Evolutionary conservation across 2,797 vertebrate genomes (phyloP).

Genomic region (Bovichtus diacanthus): DNA sequence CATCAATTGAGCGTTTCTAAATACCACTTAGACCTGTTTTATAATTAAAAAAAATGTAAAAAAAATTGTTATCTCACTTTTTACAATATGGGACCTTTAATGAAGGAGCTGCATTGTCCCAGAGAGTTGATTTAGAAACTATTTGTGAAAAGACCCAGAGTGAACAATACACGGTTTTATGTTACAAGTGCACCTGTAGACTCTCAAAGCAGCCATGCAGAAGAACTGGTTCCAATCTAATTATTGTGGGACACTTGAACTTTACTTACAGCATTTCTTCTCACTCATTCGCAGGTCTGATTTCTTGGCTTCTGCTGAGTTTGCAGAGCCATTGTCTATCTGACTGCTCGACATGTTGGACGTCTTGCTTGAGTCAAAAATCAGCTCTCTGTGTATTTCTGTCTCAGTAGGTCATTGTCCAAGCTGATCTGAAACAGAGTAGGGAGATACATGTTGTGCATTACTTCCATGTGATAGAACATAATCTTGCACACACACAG

Average conservation of each 20-base stretch:
- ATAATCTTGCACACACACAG: not conserved
- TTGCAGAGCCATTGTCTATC: conserved; percentile 60
- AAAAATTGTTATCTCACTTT: too few species aligned
- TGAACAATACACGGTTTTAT: conserved; percentile 9
- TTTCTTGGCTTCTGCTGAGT: conserved; percentile 78
- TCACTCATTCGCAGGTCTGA: conserved; percentile 78
- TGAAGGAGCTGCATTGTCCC: conserved; percentile 8
- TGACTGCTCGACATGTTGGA: conserved; percentile 76
- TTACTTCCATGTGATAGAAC: not conserved
- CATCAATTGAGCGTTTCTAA: too few species aligned
- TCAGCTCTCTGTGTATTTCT: not conserved
- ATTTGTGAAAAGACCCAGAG: conserved; percentile 1
- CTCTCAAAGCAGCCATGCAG: conserved; percentile 20
- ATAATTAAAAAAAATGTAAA: too few species aligned
- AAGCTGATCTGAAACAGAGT: conserved; percentile 46
- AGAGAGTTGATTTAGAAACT: conserved; percentile 1
- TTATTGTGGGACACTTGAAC: conserved; percentile 6
- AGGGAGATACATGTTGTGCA: not conserved
- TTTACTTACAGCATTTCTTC: conserved; percentile 87
- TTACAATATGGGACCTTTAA: not conserved
- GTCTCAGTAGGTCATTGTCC: conserved; percentile 37
- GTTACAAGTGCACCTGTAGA: conserved; percentile 35
- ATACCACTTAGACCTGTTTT: too few species aligned
- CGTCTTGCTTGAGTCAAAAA: conserved; percentile 5
- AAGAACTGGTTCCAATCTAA: conserved; percentile 15